phyloP scores from a whole-genome alignment of 2,888 invertebrate species.

The Apotomis turbidana region DNA sequence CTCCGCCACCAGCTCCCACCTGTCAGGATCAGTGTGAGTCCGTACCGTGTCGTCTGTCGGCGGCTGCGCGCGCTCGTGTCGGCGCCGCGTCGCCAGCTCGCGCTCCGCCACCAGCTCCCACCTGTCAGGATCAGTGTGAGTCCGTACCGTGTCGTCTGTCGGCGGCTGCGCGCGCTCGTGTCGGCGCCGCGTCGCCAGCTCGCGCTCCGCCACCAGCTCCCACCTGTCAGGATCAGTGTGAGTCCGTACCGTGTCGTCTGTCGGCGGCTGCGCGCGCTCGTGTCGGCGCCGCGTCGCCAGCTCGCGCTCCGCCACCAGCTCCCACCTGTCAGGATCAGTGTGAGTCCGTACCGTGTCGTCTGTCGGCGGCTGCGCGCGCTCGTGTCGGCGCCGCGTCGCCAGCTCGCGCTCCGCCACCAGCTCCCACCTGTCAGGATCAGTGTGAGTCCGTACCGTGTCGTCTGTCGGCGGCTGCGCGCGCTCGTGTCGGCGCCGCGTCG shows the following conservation, averaged over 20 bases:
- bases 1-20: constrained; percentile 71
- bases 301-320: constrained; percentile 73
- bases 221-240: constrained; percentile 51
- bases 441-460: no score
- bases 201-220: constrained; percentile 72
- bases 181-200: constrained; percentile 56
- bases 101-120: constrained; percentile 70
- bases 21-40: constrained; percentile 46
- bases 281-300: constrained; percentile 53
- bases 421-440: constrained; percentile 58
- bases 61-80: constrained; percentile 51
- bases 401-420: constrained; percentile 72
- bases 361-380: constrained; percentile 49
- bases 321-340: constrained; percentile 55
- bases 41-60: background rate
- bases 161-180: constrained; percentile 51
- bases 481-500: constrained; percentile 52
- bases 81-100: constrained; percentile 59
- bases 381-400: constrained; percentile 51
- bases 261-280: constrained; percentile 50
- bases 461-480: constrained; percentile 49
- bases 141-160: background rate
- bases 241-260: background rate
- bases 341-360: no score
- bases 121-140: constrained; percentile 48